Evolutionary conservation across 2,888 invertebrate genomes (phyloP).

Genomic region (Smittia aterrima): DNA sequence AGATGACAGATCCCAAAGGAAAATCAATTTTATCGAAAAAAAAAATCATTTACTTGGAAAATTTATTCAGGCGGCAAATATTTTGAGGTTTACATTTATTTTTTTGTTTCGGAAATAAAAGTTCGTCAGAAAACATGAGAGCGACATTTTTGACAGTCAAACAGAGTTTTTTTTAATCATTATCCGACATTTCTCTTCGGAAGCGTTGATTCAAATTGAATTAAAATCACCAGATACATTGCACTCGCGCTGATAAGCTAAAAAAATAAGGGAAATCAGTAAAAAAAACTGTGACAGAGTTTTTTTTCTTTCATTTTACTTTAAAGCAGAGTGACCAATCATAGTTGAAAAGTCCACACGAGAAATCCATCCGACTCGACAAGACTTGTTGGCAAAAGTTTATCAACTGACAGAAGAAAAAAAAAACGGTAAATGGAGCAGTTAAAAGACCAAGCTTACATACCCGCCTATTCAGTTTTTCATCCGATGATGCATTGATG

Average conservation of each 20-base stretch:
- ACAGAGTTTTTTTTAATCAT: neutral
- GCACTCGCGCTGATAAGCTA: neutral
- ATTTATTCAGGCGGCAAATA: too few species aligned
- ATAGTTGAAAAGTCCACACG: conserved; percentile 18
- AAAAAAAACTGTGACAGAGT: neutral
- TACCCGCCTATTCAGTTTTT: neutral
- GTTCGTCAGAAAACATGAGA: too few species aligned
- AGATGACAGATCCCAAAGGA: too few species aligned
- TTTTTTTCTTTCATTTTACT: neutral
- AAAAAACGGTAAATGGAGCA: too few species aligned
- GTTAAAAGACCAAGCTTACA: neutral
- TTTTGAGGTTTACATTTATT: too few species aligned
- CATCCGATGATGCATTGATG: neutral
- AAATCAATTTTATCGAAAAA: too few species aligned
- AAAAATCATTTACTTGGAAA: too few species aligned
- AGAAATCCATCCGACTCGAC: neutral
- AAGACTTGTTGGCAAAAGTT: neutral
- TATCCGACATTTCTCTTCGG: neutral
- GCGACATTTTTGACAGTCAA: neutral
- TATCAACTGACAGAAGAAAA: conserved; percentile 12
- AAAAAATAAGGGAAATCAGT: neutral
- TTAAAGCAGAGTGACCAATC: conserved; percentile 19
- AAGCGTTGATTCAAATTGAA: conserved; percentile 13
- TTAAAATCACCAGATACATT: conserved; percentile 33
- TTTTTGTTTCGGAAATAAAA: too few species aligned